phyloP scores from a whole-genome alignment of 1,140 invertebrate species.

The Musca vetustissima region DNA sequence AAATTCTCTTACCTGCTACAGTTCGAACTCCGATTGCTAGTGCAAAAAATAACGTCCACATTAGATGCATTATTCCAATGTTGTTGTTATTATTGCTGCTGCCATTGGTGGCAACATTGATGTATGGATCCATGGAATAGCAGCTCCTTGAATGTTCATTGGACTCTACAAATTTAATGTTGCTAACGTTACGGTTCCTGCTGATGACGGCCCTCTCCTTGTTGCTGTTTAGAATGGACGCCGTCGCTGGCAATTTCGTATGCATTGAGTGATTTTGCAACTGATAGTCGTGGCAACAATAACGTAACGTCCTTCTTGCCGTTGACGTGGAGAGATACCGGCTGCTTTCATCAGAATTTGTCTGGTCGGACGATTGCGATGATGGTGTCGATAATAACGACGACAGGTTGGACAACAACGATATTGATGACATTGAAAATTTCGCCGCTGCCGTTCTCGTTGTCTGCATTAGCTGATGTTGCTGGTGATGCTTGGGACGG shows the following conservation, averaged over 20 bases:
- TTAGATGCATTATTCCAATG: slow-evolving; percentile 28
- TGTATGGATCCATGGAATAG: neutral
- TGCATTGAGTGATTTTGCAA: neutral
- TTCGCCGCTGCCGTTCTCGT: slow-evolving; percentile 14
- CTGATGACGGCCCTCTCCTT: neutral
- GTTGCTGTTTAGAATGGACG: neutral
- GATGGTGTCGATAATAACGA: neutral
- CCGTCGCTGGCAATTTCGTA: neutral
- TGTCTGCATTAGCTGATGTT: slow-evolving; percentile 23
- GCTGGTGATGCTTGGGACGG: slow-evolving; percentile 38
- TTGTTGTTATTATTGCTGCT: neutral
- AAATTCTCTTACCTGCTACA: slow-evolving; percentile 41
- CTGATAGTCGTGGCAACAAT: neutral
- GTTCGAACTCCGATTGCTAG: slow-evolving; percentile 45
- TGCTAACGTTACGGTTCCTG: neutral
- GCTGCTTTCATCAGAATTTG: slow-evolving; percentile 13
- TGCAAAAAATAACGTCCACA: slow-evolving; percentile 53
- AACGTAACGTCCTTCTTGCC: neutral
- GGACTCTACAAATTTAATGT: neutral
- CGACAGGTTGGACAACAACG: neutral
- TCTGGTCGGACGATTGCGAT: slow-evolving; percentile 5
- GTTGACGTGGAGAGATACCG: neutral
- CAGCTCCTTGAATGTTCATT: neutral
- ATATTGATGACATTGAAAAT: neutral
- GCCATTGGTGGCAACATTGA: neutral